phyloP scores from a whole-genome alignment of 2,113 vertebrate species.

The Paramormyrops kingsleyae region DNA sequence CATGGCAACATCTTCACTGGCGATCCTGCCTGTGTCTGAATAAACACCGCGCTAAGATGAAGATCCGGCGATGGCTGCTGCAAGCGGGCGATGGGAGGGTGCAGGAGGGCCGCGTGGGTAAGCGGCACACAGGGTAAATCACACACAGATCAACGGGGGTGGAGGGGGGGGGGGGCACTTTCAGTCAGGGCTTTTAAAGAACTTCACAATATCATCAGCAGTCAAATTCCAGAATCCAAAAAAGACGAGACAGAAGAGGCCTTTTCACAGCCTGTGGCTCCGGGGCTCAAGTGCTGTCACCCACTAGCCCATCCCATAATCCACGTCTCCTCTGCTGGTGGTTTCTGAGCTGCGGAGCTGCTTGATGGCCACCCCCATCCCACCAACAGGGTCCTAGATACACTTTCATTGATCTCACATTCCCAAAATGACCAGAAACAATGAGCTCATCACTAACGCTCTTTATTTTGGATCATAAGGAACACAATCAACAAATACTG shows the following conservation, averaged over 20 bases:
- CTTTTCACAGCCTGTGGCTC: not conserved
- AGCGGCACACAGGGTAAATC: not conserved
- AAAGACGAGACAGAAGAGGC: not conserved
- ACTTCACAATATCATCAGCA: not conserved
- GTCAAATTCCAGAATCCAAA: not conserved
- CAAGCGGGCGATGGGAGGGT: not conserved
- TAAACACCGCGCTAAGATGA: constrained; percentile 17
- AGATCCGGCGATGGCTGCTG: not conserved
- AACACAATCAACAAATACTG: constrained; percentile 11
- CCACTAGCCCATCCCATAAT: not conserved
- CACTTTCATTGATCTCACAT: not conserved
- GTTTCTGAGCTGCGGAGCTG: not conserved
- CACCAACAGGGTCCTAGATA: not conserved
- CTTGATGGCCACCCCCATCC: not conserved
- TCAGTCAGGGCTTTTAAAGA: not conserved
- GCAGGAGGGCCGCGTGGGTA: not conserved
- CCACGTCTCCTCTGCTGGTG: not conserved
- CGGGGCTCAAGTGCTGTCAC: not conserved
- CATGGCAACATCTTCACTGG: constrained; percentile 21
- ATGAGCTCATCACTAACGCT: not conserved
- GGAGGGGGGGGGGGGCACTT: not conserved
- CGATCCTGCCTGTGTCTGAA: constrained; percentile 10
- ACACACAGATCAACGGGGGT: not conserved
- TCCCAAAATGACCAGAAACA: not conserved
- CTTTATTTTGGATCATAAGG: constrained; percentile 8